Base-by-base conservation (phyloP, 2,888 invertebrate species). In the Petrophora chlorosata region DNA sequence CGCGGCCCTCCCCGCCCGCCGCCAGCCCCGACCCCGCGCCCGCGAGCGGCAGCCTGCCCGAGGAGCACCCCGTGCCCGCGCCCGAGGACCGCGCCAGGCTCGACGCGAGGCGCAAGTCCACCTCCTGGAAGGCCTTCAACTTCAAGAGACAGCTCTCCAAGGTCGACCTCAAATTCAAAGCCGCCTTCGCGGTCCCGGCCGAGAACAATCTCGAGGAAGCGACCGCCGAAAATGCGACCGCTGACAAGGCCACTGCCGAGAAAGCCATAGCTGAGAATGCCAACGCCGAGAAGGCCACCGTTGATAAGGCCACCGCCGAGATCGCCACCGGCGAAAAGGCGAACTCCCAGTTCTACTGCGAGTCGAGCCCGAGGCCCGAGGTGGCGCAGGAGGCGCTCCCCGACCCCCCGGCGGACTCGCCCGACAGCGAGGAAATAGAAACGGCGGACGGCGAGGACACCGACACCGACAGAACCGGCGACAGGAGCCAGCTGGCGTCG, bases 101-200 rank as follows among this genome's bases (percentile, higher is more conserved):
- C 53, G 92, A 92, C 69, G 66, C 80, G 25, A 82, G 94, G 53
- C 91, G 94, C 63, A 93, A 94, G 67, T 94, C 94, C 19, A 92
- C 93, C 59, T 82, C 92, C 47, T 95, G 95, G 95, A 95, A 95
- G 82, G 92, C 93, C 52, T 95, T 95, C 88, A 95, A 94, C 79
- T 90, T 96, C 51, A 96, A 96, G 82, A 93, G 95, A 65, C 95
- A 96, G 83, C 91, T 96, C 65, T 95, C 95, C 55, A 94, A 92
- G 83, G 96, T 95, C 61, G 95, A 95, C 76, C 88, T 94, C 67
- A 95, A 94, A 79, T 85, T 94, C 53, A 94, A 94, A 76, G 94
- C 93, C 67, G 93, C 93, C 33, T 93, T 92, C 82, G 73, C 82
- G 17, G 81, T 76, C 10, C 81, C 90, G 33, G 74, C 86, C 55